Conservation (phyloP, 2,888 invertebrate genomes). For the Acleris holmiana region DNA sequence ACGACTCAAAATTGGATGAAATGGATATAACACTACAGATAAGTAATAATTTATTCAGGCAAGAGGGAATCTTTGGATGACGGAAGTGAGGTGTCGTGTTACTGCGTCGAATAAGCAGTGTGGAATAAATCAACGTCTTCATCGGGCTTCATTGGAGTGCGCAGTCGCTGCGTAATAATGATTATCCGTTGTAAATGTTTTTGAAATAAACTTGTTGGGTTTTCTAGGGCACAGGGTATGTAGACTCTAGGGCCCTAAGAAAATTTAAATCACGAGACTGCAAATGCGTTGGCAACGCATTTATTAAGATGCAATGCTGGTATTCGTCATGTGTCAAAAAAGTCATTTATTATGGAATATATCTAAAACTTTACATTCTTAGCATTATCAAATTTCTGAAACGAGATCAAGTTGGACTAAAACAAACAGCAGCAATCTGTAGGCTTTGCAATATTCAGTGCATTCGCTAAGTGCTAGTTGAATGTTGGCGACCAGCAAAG, state of each 20-base stretch:
- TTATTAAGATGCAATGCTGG: too few species aligned
- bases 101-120: slow-evolving; percentile 30
- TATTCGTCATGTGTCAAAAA: too few species aligned
- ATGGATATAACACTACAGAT: slow-evolving; percentile 20
- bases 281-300: too few species aligned
- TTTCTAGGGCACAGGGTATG: not conserved
- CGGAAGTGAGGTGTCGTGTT: slow-evolving; percentile 28
- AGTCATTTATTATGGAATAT: too few species aligned
- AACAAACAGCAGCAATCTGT: slow-evolving; percentile 1
- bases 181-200: not conserved
- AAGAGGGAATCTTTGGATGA: slow-evolving; percentile 22
- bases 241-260: too few species aligned
- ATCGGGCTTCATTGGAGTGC: slow-evolving; percentile 26
- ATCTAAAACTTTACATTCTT: not conserved
- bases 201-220: not conserved
- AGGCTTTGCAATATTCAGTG: slow-evolving; percentile 2
- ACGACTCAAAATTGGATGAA: not conserved
- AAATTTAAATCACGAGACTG: too few species aligned
- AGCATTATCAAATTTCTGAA: not conserved
- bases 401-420: not conserved
- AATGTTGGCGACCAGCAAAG: slow-evolving; percentile 7
- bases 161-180: slow-evolving; percentile 15
- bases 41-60: slow-evolving; percentile 31
- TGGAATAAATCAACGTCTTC: slow-evolving; percentile 24
- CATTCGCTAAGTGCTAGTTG: slow-evolving; percentile 5